Conservation (phyloP, 53 echinoderm and acorn worm genomes). For the Astropecten irregularis region DNA sequence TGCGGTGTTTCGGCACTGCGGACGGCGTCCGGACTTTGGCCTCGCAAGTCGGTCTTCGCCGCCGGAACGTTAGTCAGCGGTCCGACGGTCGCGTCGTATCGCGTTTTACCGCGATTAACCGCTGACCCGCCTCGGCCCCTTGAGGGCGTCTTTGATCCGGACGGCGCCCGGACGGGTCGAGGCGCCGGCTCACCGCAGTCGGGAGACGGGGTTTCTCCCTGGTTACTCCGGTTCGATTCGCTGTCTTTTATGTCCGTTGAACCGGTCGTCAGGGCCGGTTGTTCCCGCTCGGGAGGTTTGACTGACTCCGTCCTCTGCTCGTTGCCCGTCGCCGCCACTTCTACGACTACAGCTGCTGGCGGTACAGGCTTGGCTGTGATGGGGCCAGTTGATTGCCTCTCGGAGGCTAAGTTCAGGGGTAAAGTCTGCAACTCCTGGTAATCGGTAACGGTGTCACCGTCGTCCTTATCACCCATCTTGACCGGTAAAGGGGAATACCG, state of each 20-base stretch:
- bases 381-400: background rate
- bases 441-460: background rate
- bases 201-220: background rate
- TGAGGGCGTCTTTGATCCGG: background rate
- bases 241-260: too few species aligned
- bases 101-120: background rate
- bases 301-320: background rate
- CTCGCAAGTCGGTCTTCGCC: background rate
- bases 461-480: conserved; percentile 22
- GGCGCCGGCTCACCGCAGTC: background rate
- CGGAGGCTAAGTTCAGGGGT: background rate
- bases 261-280: background rate
- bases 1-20: too few species aligned
- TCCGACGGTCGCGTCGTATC: conserved; percentile 13
- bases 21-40: too few species aligned
- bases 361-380: background rate
- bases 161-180: background rate
- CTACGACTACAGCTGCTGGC: background rate
- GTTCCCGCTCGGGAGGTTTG: background rate
- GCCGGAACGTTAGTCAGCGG: conserved; percentile 21
- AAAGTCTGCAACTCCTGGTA: background rate
- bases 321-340: background rate
- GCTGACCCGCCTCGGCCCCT: background rate
- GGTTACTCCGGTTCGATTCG: background rate
- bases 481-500: background rate